Evolutionary conservation across 2,797 vertebrate species (phyloP).

Genomic region (Urophycis tenuis): DNA sequence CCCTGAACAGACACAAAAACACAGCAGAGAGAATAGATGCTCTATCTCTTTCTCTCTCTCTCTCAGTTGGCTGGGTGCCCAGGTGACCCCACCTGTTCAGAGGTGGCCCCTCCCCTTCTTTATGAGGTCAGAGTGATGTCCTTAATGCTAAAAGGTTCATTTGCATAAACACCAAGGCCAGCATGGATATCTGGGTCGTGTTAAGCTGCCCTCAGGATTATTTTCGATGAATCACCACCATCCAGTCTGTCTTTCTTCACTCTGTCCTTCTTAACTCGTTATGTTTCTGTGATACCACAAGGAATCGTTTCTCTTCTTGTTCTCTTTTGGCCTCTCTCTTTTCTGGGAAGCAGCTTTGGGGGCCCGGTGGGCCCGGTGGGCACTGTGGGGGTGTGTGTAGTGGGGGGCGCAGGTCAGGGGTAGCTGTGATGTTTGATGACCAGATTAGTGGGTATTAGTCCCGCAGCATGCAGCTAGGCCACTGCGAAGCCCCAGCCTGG

Average conservation of each 20-base stretch:
- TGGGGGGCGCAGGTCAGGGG: slow-evolving; percentile 20
- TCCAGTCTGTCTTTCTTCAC: not conserved
- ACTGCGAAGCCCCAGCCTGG: slow-evolving; percentile 47
- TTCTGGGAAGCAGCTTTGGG: no score
- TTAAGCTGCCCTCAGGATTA: not conserved
- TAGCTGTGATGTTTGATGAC: slow-evolving; percentile 60
- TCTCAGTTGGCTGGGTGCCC: no score
- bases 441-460: slow-evolving; percentile 65
- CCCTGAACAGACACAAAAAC: no score
- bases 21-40: no score
- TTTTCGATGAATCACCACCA: no score
- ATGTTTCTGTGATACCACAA: not conserved
- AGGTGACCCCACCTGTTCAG: not conserved
- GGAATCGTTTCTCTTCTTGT: slow-evolving; percentile 4
- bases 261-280: slow-evolving; percentile 19
- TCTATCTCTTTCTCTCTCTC: not conserved
- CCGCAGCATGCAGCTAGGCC: slow-evolving; percentile 59
- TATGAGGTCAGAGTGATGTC: not conserved
- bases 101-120: not conserved
- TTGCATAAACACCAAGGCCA: not conserved
- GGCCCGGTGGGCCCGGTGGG: slow-evolving; percentile 9
- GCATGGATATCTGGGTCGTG: not conserved
- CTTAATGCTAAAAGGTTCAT: not conserved
- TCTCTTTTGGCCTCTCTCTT: slow-evolving; percentile 2
- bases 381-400: slow-evolving; percentile 13